Base-by-base conservation (phyloP, 2,888 invertebrate genomes). In the Patella pellucida region DNA sequence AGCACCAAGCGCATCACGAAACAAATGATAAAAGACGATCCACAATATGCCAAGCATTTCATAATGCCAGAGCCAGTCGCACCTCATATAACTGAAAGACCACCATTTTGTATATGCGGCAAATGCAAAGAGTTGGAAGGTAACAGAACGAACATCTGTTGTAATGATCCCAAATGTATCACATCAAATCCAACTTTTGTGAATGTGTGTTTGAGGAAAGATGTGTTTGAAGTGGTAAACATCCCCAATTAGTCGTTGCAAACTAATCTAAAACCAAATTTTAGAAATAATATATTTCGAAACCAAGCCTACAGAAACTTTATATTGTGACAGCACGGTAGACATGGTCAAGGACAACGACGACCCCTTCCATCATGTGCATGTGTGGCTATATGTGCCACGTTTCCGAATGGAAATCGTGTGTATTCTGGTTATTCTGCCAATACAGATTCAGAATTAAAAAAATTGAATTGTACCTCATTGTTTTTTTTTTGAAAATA, bases 211-310 rank as follows among this genome's bases (percentile, higher is more conserved):
- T 67, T 62, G 72, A 54, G 72, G 41, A 31, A n/a, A 31, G 62
- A 72, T 72, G 72, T 72, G 9, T 7, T 72, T 23, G 72, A 67
- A 50, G 19, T 72, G 16, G 72, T 67, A 5, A 72, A 72, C 67
- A 67, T 72, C 62, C 41, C 51, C 41, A 67, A 72, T 41, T 72
- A 50, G 67, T 41, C 41, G 27, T 62, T 41, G 15, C 67, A 15
- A n/a, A 41, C 19, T 19, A 41, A 67, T 23, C 62, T 62, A 15
- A 19, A 56, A 16, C 4, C 72, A 12, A 23, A 9, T n/a, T 72
- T 72, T 50, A 41, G 41, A 16, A 16, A 11, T 67, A 56, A 23
- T 7, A 72, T n/a, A 50, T 50, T 72, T 19, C 56, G 72, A 50
- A 67, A 72, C 19, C 68, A 72, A 50, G 72, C 69, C 41, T 69